These are phyloP conservation scores for Griposia aprilina DNA, from an alignment of 2,888 invertebrate genomes.

Conservation along the genomic window DNA sequence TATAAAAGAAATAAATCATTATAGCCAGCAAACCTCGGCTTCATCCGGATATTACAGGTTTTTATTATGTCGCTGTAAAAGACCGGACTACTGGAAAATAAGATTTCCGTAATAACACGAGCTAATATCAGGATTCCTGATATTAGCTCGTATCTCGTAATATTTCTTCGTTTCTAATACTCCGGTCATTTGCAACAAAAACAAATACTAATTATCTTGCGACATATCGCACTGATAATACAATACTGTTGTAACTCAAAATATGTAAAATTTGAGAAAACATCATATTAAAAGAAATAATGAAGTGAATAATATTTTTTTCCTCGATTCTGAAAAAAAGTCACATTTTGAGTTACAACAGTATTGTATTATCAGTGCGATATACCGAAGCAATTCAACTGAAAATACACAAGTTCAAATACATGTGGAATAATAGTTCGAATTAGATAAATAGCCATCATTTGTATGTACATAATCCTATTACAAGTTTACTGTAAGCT, in stretches of 20 bases:
- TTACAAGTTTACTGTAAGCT: constrained; percentile 14
- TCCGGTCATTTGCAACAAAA: neutral
- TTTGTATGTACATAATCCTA: constrained; percentile 12
- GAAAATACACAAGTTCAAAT: constrained; percentile 3
- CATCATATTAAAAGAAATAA: too few species aligned
- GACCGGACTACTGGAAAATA: neutral
- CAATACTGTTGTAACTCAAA: too few species aligned
- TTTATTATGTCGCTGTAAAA: neutral
- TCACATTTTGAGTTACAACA: too few species aligned
- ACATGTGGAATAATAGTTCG: neutral
- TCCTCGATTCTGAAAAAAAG: too few species aligned
- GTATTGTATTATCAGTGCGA: too few species aligned
- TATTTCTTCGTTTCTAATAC: neutral
- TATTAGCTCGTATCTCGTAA: neutral
- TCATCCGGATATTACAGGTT: neutral
- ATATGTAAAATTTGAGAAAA: too few species aligned
- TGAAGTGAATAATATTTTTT: too few species aligned
- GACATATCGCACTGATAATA: too few species aligned
- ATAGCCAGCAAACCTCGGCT: neutral
- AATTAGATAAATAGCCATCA: constrained; percentile 3
- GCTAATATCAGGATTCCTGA: neutral
- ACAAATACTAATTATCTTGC: neutral
- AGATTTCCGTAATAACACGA: neutral
- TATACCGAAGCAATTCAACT: neutral
- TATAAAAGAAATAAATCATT: neutral